Percentiles rank a stretch among this genome's conserved stretches.
Conservation (phyloP, 1,140 invertebrate species). For the Drosophila sp. region DNA sequence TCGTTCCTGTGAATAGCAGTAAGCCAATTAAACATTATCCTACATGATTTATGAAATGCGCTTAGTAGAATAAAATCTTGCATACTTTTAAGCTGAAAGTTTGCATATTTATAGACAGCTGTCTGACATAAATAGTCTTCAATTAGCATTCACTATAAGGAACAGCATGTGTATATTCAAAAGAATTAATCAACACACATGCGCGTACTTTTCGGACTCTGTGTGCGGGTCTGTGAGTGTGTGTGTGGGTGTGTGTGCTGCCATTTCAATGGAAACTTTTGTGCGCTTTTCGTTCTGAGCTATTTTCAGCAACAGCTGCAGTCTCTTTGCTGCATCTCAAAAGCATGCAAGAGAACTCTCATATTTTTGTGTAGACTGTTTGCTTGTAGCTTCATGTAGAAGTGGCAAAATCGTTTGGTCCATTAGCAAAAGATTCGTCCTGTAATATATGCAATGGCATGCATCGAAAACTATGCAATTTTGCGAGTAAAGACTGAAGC, state of each 20-base stretch:
- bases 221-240: too few species aligned
- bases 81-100: not conserved
- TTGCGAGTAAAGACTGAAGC: not conserved
- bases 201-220: not conserved
- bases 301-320: not conserved
- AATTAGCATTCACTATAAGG: slow-evolving; percentile 15
- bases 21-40: too few species aligned
- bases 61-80: not conserved
- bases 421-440: not conserved
- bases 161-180: not conserved
- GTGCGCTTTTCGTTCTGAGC: not conserved
- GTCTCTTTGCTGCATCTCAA: not conserved
- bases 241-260: not conserved
- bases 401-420: not conserved
- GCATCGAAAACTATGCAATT: slow-evolving; percentile 12
- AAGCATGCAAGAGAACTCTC: not conserved
- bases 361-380: slow-evolving; percentile 1
- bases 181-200: not conserved
- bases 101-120: not conserved
- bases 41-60: too few species aligned
- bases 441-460: slow-evolving; percentile 19
- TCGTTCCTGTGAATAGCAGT: too few species aligned
- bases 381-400: not conserved
- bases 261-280: slow-evolving; percentile 1
- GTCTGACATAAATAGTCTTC: slow-evolving; percentile 2